phyloP scores from a whole-genome alignment of 2,888 invertebrate genomes.

The Amphipoea lucens region DNA sequence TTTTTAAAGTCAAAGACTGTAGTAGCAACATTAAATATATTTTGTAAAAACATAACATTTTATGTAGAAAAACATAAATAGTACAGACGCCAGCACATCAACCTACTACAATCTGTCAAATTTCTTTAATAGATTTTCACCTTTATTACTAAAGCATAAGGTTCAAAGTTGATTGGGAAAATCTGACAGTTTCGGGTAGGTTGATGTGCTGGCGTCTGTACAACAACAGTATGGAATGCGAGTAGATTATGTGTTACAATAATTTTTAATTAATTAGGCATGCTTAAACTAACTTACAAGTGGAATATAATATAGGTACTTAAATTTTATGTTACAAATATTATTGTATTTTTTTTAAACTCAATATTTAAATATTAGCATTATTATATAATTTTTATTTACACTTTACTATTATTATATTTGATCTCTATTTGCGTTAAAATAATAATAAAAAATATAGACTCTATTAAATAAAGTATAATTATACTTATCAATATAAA shows the following conservation, averaged over 20 bases:
- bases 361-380: not conserved
- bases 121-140: too few species aligned
- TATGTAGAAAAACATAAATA: constrained; percentile 21
- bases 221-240: constrained; percentile 39
- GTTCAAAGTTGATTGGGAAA: too few species aligned
- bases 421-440: constrained; percentile 20
- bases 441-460: not conserved
- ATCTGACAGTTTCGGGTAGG: too few species aligned
- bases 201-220: too few species aligned
- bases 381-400: constrained; percentile 13
- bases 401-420: not conserved
- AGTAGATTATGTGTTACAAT: constrained; percentile 32
- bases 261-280: constrained; percentile 1
- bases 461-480: not conserved
- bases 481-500: not conserved
- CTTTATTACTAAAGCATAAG: too few species aligned
- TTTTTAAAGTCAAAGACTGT: constrained; percentile 47
- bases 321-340: not conserved
- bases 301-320: not conserved
- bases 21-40: constrained; percentile 42
- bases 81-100: too few species aligned
- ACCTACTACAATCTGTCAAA: too few species aligned
- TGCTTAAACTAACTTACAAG: constrained; percentile 9
- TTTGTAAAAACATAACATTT: constrained; percentile 16
- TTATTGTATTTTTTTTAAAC: not conserved